phyloP scores from a whole-genome alignment of 2,888 invertebrate species.

The Pimpla rufipes region DNA sequence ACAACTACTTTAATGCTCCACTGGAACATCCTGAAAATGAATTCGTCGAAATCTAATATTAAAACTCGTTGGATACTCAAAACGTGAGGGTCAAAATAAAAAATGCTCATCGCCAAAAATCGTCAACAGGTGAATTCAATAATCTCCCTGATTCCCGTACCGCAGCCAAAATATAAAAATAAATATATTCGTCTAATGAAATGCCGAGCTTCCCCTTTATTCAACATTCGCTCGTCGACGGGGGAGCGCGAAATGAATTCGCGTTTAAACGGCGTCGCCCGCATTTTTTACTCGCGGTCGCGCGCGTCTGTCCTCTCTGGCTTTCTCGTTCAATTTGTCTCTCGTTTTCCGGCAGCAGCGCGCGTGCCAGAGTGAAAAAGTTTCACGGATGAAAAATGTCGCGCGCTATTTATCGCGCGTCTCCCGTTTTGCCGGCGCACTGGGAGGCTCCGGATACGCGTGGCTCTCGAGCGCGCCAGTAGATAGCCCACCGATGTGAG shows the following conservation, averaged over 20 bases:
- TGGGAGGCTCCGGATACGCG: background rate
- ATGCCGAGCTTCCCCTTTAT: background rate
- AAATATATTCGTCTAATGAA: too few species aligned
- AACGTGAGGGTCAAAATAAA: too few species aligned
- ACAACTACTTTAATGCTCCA: too few species aligned
- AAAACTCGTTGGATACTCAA: too few species aligned
- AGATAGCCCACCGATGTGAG: constrained; percentile 33
- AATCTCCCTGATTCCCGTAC: too few species aligned
- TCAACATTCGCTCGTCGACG: background rate
- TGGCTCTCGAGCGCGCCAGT: constrained; percentile 16
- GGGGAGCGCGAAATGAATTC: background rate
- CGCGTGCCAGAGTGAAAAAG: background rate
- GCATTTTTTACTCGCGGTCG: background rate
- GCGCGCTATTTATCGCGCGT: constrained; percentile 27
- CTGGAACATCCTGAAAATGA: too few species aligned
- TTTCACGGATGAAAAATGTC: constrained; percentile 11
- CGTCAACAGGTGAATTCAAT: too few species aligned
- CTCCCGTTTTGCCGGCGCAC: background rate
- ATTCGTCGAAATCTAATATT: too few species aligned
- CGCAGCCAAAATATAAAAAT: too few species aligned
- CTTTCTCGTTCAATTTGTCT: constrained; percentile 13
- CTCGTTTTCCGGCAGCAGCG: background rate
- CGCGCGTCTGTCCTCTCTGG: background rate
- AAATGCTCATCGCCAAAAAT: too few species aligned
- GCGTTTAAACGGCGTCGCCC: background rate